Base-by-base conservation (phyloP, 2,888 invertebrate species). In the Leucophora obtusa region DNA sequence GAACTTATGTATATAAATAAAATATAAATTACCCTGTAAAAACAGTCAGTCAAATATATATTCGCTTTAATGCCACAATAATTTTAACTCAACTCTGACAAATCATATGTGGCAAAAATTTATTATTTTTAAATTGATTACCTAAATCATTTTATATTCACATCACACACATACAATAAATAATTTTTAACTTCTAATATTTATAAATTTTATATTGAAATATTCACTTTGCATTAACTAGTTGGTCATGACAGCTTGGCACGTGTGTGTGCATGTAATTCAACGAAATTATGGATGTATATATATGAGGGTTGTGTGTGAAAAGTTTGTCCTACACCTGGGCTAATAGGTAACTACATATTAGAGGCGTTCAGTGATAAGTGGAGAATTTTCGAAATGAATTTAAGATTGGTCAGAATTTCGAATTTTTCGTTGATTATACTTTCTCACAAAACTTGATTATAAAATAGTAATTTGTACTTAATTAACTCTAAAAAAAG, bases 141-240 rank as follows among this genome's bases (percentile, higher is more conserved):
- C 50, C 5, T 2, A 38, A 54, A 50, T 69, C 47, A 66, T 50
- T 73, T 70, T 15, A 70, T 54, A 69, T 77, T 72, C 69, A 59
- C 3, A 60, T n/a, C 73, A 76, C 59, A 76, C 28, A 53, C n/a
- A 47, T 35, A 6, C 33, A 35, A 8, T 43, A 24, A 21, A 56
- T 33, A 10, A 62, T 38, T 50, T 72, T 68, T 79, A 68, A 63
- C 54, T 77, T 77, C 47, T 56, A 62, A 56, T 77, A 76, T 43
- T 33, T 24, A 35, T 43, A 54, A 35, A 53, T 47, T 74, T 53
- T 59, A 60, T 47, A 59, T 8, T 28, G 43, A 54, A 63, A 65
- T 69, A 81, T 76, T 80, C 59, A 80, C 51, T 76, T 69, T 62
- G 53, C 56, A 76, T 71, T 76, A 80, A 72, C 71, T 72, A 62